Conservation (phyloP, 1,140 invertebrate genomes). For the Habropoda laboriosa region DNA sequence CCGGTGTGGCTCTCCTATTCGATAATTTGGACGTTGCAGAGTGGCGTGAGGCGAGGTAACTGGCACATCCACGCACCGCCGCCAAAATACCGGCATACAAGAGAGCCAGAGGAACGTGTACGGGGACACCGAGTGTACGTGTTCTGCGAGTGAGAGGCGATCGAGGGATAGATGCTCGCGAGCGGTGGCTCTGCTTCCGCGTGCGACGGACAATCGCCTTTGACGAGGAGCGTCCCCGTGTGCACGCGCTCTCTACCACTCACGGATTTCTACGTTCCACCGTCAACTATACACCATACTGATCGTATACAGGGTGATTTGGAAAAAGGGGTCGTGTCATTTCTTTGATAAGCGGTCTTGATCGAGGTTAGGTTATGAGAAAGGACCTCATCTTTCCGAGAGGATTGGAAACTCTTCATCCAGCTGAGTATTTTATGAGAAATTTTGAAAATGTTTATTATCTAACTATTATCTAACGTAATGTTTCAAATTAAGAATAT, state of each 20-base stretch:
- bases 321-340: no score
- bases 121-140: constrained; percentile 73
- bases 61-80: constrained; percentile 49
- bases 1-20: constrained; percentile 7
- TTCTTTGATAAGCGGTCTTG: no score
- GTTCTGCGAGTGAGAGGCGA: constrained; percentile 69
- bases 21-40: constrained; percentile 42
- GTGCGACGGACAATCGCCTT: constrained; percentile 67
- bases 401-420: no score
- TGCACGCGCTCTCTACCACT: constrained; percentile 6
- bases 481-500: no score
- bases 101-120: constrained; percentile 68
- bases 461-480: no score
- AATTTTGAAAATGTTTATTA: no score
- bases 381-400: no score
- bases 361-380: no score
- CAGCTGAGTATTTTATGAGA: no score
- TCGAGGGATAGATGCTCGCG: constrained; percentile 68
- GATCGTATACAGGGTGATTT: constrained; percentile 17
- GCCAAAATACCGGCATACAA: constrained; percentile 53
- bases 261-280: constrained; percentile 23
- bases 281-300: not conserved
- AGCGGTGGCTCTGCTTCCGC: constrained; percentile 67
- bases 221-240: constrained; percentile 46
- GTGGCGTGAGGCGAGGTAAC: constrained; percentile 50